A percentile compares a stretch with the other conserved stretches of the same genome.
These are phyloP conservation scores for Episyrphus balteatus DNA, from an alignment of 1,140 invertebrate species.

Conservation along the genomic window DNA sequence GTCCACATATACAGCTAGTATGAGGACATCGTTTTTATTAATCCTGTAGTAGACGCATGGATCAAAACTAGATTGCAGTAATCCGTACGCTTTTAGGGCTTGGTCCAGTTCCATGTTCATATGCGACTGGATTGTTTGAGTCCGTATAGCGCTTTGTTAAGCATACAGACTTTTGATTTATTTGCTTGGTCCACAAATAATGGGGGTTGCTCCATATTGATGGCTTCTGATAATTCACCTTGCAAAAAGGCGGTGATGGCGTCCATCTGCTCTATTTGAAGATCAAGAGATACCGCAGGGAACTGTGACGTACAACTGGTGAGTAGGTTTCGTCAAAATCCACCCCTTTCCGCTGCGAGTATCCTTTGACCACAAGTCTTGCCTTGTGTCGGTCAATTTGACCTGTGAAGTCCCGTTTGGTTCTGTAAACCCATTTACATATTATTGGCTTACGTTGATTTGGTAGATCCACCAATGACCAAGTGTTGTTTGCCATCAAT, in stretches of 20 bases:
- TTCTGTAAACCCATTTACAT: slow-evolving; percentile 32
- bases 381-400: slow-evolving; percentile 29
- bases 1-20: neutral
- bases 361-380: slow-evolving; percentile 30
- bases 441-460: slow-evolving; percentile 16
- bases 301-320: slow-evolving; percentile 10
- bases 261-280: slow-evolving; percentile 1
- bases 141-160: slow-evolving; percentile 18
- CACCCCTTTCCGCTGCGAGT: slow-evolving; percentile 16
- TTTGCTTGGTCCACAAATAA: neutral
- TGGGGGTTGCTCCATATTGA: slow-evolving; percentile 1
- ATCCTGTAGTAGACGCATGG: slow-evolving; percentile 7
- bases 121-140: slow-evolving; percentile 16
- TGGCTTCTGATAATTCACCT: slow-evolving; percentile 1
- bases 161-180: slow-evolving; percentile 11
- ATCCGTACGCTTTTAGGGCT: slow-evolving; percentile 10
- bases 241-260: slow-evolving; percentile 1
- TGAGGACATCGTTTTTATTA: neutral
- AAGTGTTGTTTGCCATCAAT: slow-evolving; percentile 9
- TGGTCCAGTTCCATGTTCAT: slow-evolving; percentile 14
- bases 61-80: slow-evolving; percentile 9
- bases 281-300: slow-evolving; percentile 1
- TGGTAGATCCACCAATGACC: slow-evolving; percentile 19
- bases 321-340: slow-evolving; percentile 32
- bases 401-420: slow-evolving; percentile 22